A percentile compares a stretch with the other conserved stretches of the same genome.
phyloP scores from a whole-genome alignment of 2,797 vertebrate genomes.

The Dryobates pubescens region DNA sequence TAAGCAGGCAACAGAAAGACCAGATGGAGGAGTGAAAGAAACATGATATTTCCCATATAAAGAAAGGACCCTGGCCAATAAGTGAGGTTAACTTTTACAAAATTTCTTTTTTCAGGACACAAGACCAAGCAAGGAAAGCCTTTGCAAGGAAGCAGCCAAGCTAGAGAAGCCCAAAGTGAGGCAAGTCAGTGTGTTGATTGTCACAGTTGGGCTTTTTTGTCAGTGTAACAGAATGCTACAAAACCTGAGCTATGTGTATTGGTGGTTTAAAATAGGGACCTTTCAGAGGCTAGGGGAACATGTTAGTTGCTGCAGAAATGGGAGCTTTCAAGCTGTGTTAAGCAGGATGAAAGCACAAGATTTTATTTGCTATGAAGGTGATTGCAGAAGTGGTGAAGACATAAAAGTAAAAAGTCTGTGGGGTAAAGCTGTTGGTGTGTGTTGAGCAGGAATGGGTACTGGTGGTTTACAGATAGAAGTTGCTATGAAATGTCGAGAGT shows the following conservation, averaged over 20 bases:
- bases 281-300: background rate
- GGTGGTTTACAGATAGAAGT: background rate
- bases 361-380: conserved; percentile 4
- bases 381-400: background rate
- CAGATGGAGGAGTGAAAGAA: background rate
- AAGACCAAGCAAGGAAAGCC: background rate
- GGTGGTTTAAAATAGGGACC: background rate
- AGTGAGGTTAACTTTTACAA: background rate
- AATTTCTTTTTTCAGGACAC: background rate
- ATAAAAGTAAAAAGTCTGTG: background rate
- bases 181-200: background rate
- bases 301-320: background rate
- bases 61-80: background rate
- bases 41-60: background rate
- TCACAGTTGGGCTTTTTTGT: background rate
- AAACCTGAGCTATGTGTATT: background rate
- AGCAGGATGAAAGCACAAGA: background rate
- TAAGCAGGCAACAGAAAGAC: background rate
- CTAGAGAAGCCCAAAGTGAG: background rate
- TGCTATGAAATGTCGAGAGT: background rate
- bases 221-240: background rate
- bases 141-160: background rate
- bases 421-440: background rate
- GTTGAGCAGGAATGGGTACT: background rate
- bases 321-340: conserved; percentile 28